Evolutionary conservation across 1,140 invertebrate genomes (phyloP).

Genomic region (Lycorma delicatula): DNA sequence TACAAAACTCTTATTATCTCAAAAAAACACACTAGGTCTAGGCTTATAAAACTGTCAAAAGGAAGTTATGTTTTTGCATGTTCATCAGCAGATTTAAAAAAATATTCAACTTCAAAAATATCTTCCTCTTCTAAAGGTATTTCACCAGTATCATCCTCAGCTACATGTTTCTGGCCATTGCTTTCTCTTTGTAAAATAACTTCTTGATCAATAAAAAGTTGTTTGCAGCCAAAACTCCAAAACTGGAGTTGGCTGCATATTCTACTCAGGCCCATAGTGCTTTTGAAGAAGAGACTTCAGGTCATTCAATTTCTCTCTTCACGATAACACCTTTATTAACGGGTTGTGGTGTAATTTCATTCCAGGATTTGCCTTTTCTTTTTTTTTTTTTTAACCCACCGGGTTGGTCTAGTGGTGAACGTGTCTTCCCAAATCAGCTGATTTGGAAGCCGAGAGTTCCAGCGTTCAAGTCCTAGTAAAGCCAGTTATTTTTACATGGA

Average conservation of each 20-base stretch:
- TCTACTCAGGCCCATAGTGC: conserved; percentile 14
- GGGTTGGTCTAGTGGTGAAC: too few species aligned
- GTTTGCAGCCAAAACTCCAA: too few species aligned
- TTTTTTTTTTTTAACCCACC: too few species aligned
- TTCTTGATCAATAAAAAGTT: conserved; percentile 1
- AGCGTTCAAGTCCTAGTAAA: too few species aligned
- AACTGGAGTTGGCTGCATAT: not conserved
- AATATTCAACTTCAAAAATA: not conserved
- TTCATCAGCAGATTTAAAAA: too few species aligned
- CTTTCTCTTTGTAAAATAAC: not conserved
- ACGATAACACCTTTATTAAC: conserved; percentile 5
- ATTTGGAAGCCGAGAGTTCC: too few species aligned
- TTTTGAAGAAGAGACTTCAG: conserved; percentile 15
- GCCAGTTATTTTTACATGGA: too few species aligned
- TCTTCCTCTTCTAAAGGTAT: not conserved
- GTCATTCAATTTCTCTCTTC: conserved; percentile 14
- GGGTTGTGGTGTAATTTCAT: not conserved
- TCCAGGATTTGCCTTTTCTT: conserved; percentile 1
- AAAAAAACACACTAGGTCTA: not conserved
- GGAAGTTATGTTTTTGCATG: not conserved
- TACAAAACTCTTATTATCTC: not conserved
- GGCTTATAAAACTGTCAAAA: not conserved
- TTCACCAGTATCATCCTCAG: not conserved
- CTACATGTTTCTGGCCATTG: not conserved
- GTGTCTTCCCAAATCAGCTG: too few species aligned